Evolutionary conservation across 2,797 vertebrate species (phyloP), one percentile per base, ranked within the genome.

Genomic region (Leptatherina wallacei): DNA sequence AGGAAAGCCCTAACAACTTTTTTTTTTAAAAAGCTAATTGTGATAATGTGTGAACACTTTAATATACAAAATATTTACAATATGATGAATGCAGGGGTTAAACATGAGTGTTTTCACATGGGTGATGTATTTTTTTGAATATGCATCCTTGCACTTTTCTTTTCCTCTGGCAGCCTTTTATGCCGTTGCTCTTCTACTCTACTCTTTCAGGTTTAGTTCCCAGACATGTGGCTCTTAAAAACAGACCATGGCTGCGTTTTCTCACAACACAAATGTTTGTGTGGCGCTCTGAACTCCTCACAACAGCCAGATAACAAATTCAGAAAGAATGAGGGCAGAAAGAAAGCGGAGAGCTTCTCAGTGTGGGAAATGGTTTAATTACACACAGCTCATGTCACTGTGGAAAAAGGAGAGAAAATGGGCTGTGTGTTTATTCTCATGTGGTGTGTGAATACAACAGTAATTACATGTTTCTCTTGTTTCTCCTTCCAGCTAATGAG

Each of bases 401-500:
- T 69, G 69, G 74, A 71, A 79, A 61, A 78, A 80, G 72, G 76
- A 69, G 67, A 69, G 61, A 72, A 77, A 75, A 68, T 32, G 59
- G 59, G 60, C 65, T 44, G 60, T 52, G 73, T 83, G 71, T 90
- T 78, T 78, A 63, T 85, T 65, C 63, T 67, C 68, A 20, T 77
- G 85, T 51, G 71, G 67, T 66, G 52, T 71, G 71, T 78, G 80
- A 81, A 55, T 55, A 40, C 77, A 73, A 52, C 42, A 36, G 47
- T 80, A 81, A 88, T 84, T 57, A 65, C 44, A 66, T 51, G 49
- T 76, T 81, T 75, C 22, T 75, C 22, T 76, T 86, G 71, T 84
- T 76, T 84, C 64, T 52, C 40, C 61, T 51, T 74, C 5, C 64
- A 99, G 98, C 98, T 64, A 99, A 99, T 30, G 98, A 99, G 90